Base-by-base conservation (phyloP, 2,888 invertebrate genomes). In the Aethes cnicana region DNA sequence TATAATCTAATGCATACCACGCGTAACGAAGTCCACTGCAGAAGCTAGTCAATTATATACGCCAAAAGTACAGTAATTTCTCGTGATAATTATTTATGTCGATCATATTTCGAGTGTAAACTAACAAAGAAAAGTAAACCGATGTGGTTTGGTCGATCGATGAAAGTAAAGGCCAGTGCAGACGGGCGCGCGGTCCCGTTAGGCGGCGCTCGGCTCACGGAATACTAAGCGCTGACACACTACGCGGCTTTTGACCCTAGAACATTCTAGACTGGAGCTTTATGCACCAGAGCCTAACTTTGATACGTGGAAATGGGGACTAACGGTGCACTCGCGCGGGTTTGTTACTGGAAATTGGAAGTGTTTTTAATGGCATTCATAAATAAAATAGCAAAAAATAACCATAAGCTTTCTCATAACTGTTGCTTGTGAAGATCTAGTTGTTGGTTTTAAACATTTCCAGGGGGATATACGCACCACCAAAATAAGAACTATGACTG, bases 171-270 rank as follows among this genome's bases (percentile, higher is more conserved):
- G 87, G 83, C 86, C 80, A 69, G 81, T 74, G 80, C 77, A 83
- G 84, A 84, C 82, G 77, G 76, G 62, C 72, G 71, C 64, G 62
- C 68, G 72, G 81, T 87, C 83, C 88, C 87, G 88, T 86, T 89
- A 88, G 74, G 72, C 72, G 84, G 80, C 79, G 78, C 74, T 74
- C 73, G 59, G 72, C 85, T 79, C 82, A 79, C 81, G 84, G 88
- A 87, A 89, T 88, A 88, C 88, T 87, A 87, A 89, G 81, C 86
- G 79, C 86, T 89, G 88, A 89, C 88, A 89, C 77, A 89, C 88
- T 85, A 77, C 84, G 85, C 86, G 89, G 88, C 83, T 87, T 88
- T 88, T 89, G 89, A 88, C 89, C 88, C 87, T 87, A 84, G 70
- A 69, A 87, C 87, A 86, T 88, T 88, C 86, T 88, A 86, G 84